Base-by-base conservation (phyloP, 2,797 vertebrate species). In the Rousettus madagascariensis region DNA sequence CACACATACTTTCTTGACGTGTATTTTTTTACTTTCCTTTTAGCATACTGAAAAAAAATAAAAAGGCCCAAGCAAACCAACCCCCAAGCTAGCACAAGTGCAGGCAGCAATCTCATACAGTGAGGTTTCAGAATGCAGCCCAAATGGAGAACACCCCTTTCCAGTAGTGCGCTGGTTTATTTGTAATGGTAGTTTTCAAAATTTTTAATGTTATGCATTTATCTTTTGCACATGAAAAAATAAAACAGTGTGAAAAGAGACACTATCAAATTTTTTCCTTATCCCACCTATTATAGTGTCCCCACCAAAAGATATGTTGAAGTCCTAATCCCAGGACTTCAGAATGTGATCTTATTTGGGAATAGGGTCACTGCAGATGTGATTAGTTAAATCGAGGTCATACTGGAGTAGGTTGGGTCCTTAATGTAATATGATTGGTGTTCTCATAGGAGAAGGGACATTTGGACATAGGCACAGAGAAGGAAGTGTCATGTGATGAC, bases 1-100 rank as follows among this genome's bases (percentile, higher is more conserved):
- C 30, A 79, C 0, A 0, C 6, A 49, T 1, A 6, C 24, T 96
- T 90, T n/a, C 13, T 2, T 0, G 1, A 65, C 8, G 38, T 36
- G 49, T 43, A 87, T 63, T 11, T 92, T 92, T 74, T 95, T 38
- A 77, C 28, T 63, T 97, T 72, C 20, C 3, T 57, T 92, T 98
- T 95, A 82, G 72, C 22, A 19, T 78, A 12, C 57, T 36, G 13
- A 0, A 0, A 51, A 30, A 91, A 57, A 55, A 38, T 38, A 38
- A 49, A 41, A 17, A 10, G 8, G 3, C 9, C 12, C 26, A 33
- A 46, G 24, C 71, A 84, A 66, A 51, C 5, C 41, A 79, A 90
- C 22, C 2, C 24, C 10, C 57, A 51, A 71, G 72, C 28, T 93
- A 86, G 26, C 49, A 86, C 79, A 95, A 87, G 65, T 26, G 71